Evolutionary conservation across 2,113 vertebrate genomes (phyloP), one percentile per base, ranked within the genome.

Genomic region (Capreolus pygargus): DNA sequence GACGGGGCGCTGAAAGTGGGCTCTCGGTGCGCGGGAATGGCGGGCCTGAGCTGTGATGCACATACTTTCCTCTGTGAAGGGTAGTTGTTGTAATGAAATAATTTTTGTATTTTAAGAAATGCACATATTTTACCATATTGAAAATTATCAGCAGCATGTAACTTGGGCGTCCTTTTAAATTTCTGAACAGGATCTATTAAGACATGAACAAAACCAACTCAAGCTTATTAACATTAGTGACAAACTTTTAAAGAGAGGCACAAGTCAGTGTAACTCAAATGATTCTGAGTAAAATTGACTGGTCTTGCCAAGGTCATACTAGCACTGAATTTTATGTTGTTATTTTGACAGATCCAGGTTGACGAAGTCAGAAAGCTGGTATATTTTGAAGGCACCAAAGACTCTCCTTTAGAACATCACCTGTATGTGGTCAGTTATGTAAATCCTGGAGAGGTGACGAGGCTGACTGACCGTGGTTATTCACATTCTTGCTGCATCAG

Each of bases 351-450:
- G 99, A 99, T 99, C 97, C 99, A 98, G 55, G 99, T 99, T 70
- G 99, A 99, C 96, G 99, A 99, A 98, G 98, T 98, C 78, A 99
- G 99, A 94, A 99, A 98, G 7, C 96, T 99, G 98, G 98, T 99
- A 61, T 99, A 99, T 96, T 99, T 99, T 74, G 99, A 99, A 98
- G 99, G 99, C 97, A 99, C 99, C 27, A 99, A 99, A 95, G 99
- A 99, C 91, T 99, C 99, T 0, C 99, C 99, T 81, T 98, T 99
- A 91, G 99, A 99, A 78, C 99, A 99, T 95, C 99, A 99, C 97
- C 91, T 99, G 92, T 99, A 99, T 0, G 99, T 99, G 43, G 99
- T 98, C 86, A 99, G 79, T 98, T 99, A 99, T 0, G 96, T 98
- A 96, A 99, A 94, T 21, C 99, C 99, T 0, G 99, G 98, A 25